Evolutionary conservation across 2,888 invertebrate species (phyloP), one percentile per base, ranked within the genome.

Genomic region (Rhagonycha fulva): DNA sequence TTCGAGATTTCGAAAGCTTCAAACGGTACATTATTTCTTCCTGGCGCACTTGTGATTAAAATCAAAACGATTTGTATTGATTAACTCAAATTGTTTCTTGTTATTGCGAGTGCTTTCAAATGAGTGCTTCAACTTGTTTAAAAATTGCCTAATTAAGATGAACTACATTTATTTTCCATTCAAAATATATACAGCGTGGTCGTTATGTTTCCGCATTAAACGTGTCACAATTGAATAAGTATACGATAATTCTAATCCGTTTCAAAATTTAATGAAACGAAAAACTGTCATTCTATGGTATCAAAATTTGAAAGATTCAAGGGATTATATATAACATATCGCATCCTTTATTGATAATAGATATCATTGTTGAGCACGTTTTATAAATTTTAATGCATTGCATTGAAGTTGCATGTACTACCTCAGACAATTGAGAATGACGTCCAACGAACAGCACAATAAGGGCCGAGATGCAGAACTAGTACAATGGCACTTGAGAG

Each of bases 401-500:
- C 60, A 77, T 77, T 74, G 71, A 77, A 70, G 68, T 66, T 66
- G 63, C 24, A 66, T 66, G 63, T 66, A 66, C 61, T 70, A 63
- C 30, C 63, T 30, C 73, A 75, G 66, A 78, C 78, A 78, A 78
- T 78, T 76, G 78, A 76, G 72, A 78, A 76, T 78, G 77, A 77
- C 75, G 75, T 75, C 30, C 75, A 77, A 75, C 75, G 77, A 75
- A 72, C 75, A 75, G 73, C 77, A 78, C 74, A 78, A 66, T 66
- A 66, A 78, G 78, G 78, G 74, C 76, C 70, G 74, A 76, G 73
- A 78, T 78, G 74, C 76, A 78, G 78, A 78, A 73, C 76, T 74
- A 78, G 73, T 76, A 78, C 78, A 78, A 78, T 78, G 47, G 78
- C 82, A 83, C 83, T 83, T 81, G 83, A 83, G 82, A 82, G 81